Percentiles rank a stretch among this genome's conserved stretches.
These are phyloP conservation scores for Python bivittatus DNA, from an alignment of 2,113 vertebrate genomes.

Conservation along the genomic window DNA sequence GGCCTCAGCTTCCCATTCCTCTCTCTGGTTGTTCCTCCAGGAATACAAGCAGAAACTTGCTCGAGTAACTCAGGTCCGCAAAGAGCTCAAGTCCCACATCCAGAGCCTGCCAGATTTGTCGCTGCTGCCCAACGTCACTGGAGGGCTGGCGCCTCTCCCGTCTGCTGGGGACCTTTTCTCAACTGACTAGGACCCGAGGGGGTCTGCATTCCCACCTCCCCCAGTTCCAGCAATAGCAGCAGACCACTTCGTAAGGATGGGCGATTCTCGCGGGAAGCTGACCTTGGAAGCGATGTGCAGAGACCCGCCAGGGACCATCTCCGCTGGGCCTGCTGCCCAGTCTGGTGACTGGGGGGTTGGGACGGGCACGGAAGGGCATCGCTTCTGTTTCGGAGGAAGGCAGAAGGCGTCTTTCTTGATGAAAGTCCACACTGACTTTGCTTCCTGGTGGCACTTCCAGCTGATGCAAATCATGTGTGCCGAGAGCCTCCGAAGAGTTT, in stretches of 20 bases:
- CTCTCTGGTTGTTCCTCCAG: slow-evolving; percentile 68
- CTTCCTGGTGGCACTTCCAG: slow-evolving; percentile 60
- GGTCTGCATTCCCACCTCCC: neutral
- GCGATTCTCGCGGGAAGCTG: slow-evolving; percentile 48
- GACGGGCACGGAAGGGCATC: neutral
- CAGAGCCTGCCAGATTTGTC: slow-evolving; percentile 98
- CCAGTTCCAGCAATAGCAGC: slow-evolving; percentile 65
- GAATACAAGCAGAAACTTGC: slow-evolving; percentile 98
- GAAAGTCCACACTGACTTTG: slow-evolving; percentile 49
- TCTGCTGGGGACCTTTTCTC: slow-evolving; percentile 98
- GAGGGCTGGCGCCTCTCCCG: slow-evolving; percentile 92
- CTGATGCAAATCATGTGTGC: slow-evolving; percentile 59
- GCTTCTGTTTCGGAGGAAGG: slow-evolving; percentile 19
- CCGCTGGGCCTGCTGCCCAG: slow-evolving; percentile 23
- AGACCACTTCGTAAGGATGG: slow-evolving; percentile 59
- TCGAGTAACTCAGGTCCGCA: slow-evolving; percentile 94
- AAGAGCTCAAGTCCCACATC: slow-evolving; percentile 98
- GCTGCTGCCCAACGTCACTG: slow-evolving; percentile 92
- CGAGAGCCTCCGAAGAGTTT: slow-evolving; percentile 28
- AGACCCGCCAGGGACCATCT: slow-evolving; percentile 49
- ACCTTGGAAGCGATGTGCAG: slow-evolving; percentile 48
- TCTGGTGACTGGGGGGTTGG: slow-evolving; percentile 3
- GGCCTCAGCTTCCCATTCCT: neutral
- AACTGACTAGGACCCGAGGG: slow-evolving; percentile 82
- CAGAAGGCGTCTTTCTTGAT: slow-evolving; percentile 31